A percentile compares a stretch with the other conserved stretches of the same genome.
Evolutionary conservation across 2,888 invertebrate genomes (phyloP).

Genomic region (Phrixothrix hirtus): DNA sequence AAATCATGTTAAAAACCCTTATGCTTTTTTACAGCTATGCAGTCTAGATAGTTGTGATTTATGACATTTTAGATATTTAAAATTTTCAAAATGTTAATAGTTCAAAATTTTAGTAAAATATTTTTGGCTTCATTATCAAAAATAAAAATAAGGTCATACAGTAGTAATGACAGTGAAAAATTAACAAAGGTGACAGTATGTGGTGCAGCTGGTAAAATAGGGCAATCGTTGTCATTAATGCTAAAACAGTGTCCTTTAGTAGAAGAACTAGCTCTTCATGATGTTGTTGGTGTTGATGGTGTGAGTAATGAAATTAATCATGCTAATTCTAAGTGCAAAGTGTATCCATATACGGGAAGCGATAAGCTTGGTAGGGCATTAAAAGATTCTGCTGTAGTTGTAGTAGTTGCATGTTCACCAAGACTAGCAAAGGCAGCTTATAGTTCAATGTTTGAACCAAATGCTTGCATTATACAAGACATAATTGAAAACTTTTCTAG

Average conservation of each 20-base stretch:
- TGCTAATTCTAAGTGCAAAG: constrained; percentile 57
- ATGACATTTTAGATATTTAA: neutral
- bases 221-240: constrained; percentile 62
- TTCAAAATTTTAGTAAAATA: neutral
- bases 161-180: neutral
- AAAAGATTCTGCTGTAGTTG: constrained; percentile 47
- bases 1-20: neutral
- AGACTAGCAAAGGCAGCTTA: constrained; percentile 34
- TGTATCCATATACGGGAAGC: constrained; percentile 44
- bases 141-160: neutral
- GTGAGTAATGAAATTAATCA: constrained; percentile 56
- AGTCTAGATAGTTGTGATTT: too few species aligned
- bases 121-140: neutral
- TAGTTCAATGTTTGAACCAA: constrained; percentile 45
- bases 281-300: constrained; percentile 51
- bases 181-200: constrained; percentile 15
- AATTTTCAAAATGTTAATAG: constrained; percentile 6
- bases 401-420: constrained; percentile 44
- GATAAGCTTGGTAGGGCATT: constrained; percentile 47
- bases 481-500: constrained; percentile 40
- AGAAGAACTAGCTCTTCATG: constrained; percentile 64
- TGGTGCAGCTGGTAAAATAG: constrained; percentile 53
- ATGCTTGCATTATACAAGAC: constrained; percentile 46
- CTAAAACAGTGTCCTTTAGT: constrained; percentile 63
- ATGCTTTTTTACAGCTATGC: too few species aligned